Base-by-base conservation (phyloP, 2,888 invertebrate genomes). In the Cephus sareptanus region DNA sequence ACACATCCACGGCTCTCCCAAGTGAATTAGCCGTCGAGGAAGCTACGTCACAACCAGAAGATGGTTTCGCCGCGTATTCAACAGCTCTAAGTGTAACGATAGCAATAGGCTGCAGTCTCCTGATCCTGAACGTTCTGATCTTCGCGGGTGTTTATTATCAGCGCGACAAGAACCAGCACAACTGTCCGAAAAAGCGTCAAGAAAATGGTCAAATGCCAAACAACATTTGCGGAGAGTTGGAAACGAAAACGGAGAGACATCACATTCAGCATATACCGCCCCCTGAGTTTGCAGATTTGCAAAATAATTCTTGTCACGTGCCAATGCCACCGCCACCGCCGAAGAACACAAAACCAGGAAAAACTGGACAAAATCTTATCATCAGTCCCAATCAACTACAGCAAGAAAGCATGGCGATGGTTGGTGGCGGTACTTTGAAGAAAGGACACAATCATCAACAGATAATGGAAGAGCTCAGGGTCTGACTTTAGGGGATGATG, bases 81-180 rank as follows among this genome's bases (percentile, higher is more conserved):
- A 97, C 98, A 6, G 98, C 98, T 2, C 92, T 98, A 15, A 97
- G 97, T 91, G 97, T 98, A 0, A 98, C 98, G 31, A 97, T 98
- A 85, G 98, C 98, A 75, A 98, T 98, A 83, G 98, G 98, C 69
- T 98, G 98, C 89, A 97, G 97, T 4, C 92, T 98, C 80, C 93
- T 98, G 34, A 97, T 98, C 86, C 93, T 98, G 4, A 98, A 98
- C 90, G 97, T 98, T 73, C 93, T 98, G 35, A 97, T 98, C 88
- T 98, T 98, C 90, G 98, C 98, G 77, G 98, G 97, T 6, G 97
- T 98, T 1, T 98, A 98, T 90, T 98, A 98, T 90, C 98, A 98
- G 89, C 93, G 97, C 77, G 97, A 97, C 89, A 97, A 97, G 91
- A 96, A 96, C 81, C 87, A 88, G 56, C 85, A 85, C 71, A 81